Base-by-base conservation (phyloP, 2,888 invertebrate genomes). In the Andrena trimmerana region DNA sequence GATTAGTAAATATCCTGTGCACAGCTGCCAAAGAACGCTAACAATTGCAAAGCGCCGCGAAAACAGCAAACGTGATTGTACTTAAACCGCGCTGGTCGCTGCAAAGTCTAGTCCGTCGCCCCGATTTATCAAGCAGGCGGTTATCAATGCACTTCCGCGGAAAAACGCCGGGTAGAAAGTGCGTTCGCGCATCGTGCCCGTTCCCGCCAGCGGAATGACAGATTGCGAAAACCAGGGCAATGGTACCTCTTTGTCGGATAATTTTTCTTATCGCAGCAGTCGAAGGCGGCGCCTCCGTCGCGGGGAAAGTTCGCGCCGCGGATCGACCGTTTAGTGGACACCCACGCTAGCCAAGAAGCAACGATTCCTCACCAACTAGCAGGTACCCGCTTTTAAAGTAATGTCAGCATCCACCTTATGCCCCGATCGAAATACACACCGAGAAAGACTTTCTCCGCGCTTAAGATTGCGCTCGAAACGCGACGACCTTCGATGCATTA, bases 71-170 rank as follows among this genome's bases (percentile, higher is more conserved):
- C 27, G n/a, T 31, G 66, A n/a, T 31, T 27, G 20, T 59, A 10
- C 65, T 10, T 24, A n/a, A 50, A 16, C 24, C 6, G 8, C 29
- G 1, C 10, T 42, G 75, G 10, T n/a, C n/a, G 24, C 52, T 24
- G 52, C 33, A 29, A n/a, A 71, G 57, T 62, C 54, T 62, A 52
- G 50, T 8, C 31, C 36, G 69, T 50, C 24, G 48, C 60, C 54
- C 24, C 5, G 71, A 31, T 75, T 88, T 86, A 88, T 88, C 81
- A 81, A 66, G 33, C 69, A 16, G 8, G 48, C 59, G 27, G 65
- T 82, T 88, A 88, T 88, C 88, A 74, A 54, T 60, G 88, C 78
- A 84, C 87, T 88, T 88, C 88, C 86, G 84, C 29, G 77, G 54
- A 70, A 81, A 65, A 74, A 70, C 63, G 65, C 6, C 62, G 60